phyloP scores from a whole-genome alignment of 2,888 invertebrate species.

The Rhamphomyia laevipes region DNA sequence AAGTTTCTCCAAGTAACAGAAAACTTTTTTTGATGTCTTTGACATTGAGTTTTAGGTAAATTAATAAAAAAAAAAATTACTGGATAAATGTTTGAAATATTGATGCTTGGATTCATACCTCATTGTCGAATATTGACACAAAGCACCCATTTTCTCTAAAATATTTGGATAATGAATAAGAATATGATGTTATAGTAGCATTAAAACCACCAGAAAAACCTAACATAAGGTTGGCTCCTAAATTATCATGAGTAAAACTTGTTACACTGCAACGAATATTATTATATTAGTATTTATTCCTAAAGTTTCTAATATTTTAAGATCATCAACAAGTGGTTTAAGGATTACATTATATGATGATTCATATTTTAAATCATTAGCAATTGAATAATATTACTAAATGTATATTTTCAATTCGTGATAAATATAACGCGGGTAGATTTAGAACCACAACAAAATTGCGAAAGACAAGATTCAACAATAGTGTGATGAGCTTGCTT shows the following conservation, averaged over 20 bases:
- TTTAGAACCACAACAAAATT: slow-evolving; percentile 3
- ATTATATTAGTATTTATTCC: neutral
- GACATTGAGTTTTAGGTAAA: slow-evolving; percentile 1
- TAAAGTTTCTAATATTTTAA: slow-evolving; percentile 7
- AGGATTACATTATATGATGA: slow-evolving; percentile 5
- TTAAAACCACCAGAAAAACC: slow-evolving; percentile 8
- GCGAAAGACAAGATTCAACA: neutral
- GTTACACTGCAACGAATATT: slow-evolving; percentile 4
- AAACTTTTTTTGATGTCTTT: slow-evolving; percentile 5
- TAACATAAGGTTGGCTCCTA: slow-evolving; percentile 7
- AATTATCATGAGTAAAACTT: slow-evolving; percentile 10
- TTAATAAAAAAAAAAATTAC: slow-evolving; percentile 5
- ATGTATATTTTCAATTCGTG: slow-evolving; percentile 8
- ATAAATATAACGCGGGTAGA: slow-evolving; percentile 7
- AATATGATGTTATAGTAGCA: slow-evolving; percentile 6
- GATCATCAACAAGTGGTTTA: slow-evolving; percentile 7
- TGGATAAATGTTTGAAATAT: slow-evolving; percentile 6
- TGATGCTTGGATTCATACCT: slow-evolving; percentile 7
- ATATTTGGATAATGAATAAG: slow-evolving; percentile 6
- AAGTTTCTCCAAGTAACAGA: slow-evolving; percentile 1
- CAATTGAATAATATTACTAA: slow-evolving; percentile 10
- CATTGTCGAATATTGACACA: slow-evolving; percentile 3
- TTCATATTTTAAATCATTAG: slow-evolving; percentile 7
- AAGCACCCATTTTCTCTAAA: slow-evolving; percentile 3
- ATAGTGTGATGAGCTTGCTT: neutral